Evolutionary conservation across 1,140 invertebrate genomes (phyloP), one percentile per base, ranked within the genome.

Genomic region (Mactra quadrangularis): DNA sequence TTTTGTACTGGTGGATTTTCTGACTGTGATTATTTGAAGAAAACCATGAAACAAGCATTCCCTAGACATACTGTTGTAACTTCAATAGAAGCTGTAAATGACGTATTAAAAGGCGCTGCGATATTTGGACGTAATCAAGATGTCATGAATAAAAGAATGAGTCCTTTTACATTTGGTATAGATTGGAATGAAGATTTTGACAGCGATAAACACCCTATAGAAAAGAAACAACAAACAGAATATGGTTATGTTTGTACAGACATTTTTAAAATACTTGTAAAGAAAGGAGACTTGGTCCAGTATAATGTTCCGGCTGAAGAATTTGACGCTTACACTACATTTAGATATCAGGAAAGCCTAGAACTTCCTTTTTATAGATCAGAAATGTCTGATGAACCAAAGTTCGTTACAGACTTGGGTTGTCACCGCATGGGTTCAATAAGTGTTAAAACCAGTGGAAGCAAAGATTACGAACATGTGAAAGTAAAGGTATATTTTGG

Each of bases 101-200:
- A 66, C 19, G 53, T 82, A 7, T 59, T 82, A 53, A 82, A 62
- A 31, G 78, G 78, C n/a, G 78, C 78, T 1, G 45, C 72, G 25
- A 62, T 82, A 25, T 82, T 60, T 29, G 78, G 66, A 17, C 31
- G 78, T n/a, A 66, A 82, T 27, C 50, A 47, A 57, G 33, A 38
- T 22, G 55, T 81, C 4, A 33, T 82, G 3, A 60, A 71, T 17
- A 70, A 27, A 31, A 33, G 78, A 3, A 62, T 82, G 0, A 52
- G 66, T 29, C 41, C 38, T 17, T 57, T 35, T 22, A 82, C 78
- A 19, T 82, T 72, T 62, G 64, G 78, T 11, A 19, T 82, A 22
- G 78, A 82, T 38, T 82, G 78, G 78, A 71, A 59, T 35, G 78
- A 71, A 60, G 78, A 82, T 31, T 82, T 71, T 72, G 53, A 72